Evolutionary conservation across 2,797 vertebrate genomes (phyloP), one percentile per base, ranked within the genome.

Genomic region (Remorina albescens): DNA sequence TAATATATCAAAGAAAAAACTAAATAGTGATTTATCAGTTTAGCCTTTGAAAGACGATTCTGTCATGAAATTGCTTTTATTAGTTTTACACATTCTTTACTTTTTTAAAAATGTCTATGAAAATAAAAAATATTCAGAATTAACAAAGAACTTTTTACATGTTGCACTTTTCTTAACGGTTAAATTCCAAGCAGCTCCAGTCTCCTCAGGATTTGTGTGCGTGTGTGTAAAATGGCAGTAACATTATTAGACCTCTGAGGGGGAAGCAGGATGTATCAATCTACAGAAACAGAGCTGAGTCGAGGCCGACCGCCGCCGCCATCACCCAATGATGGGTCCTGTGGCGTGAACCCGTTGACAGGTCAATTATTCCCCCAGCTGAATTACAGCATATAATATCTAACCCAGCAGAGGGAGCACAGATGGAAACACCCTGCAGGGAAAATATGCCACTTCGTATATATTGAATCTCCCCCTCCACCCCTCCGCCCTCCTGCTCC

Each of bases 321-420:
- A 63, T 44, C 0, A 32, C 55, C 56, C 81, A 85, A 54, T 91
- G 92, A 93, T 88, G 81, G 86, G 79, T 67, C 75, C 53, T 68
- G 60, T 84, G 87, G 87, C 75, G 28, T 85, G 85, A 82, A 85
- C 69, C 76, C 46, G 76, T 54, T 93, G 92, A 93, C 93, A 93
- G 90, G 84, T 91, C 93, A 93, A 92, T 94, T 91, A 94, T 88
- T 93, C 89, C 91, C 78, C 67, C 46, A 49, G 83, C 88, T 92
- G 91, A 92, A 92, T 93, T 91, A 93, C 92, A 92, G 87, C 81
- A 44, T 88, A 86, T 91, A 89, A 92, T 88, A 90, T 92, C 87
- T 71, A 81, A 84, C 80, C 76, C 65, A 67, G 80, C 80, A 80
- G 85, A 71, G 62, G 70, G 51, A 86, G 83, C 83, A 54, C 54